Evolutionary conservation across 2,797 vertebrate genomes (phyloP).

Genomic region (Oophaga sylvatica): DNA sequence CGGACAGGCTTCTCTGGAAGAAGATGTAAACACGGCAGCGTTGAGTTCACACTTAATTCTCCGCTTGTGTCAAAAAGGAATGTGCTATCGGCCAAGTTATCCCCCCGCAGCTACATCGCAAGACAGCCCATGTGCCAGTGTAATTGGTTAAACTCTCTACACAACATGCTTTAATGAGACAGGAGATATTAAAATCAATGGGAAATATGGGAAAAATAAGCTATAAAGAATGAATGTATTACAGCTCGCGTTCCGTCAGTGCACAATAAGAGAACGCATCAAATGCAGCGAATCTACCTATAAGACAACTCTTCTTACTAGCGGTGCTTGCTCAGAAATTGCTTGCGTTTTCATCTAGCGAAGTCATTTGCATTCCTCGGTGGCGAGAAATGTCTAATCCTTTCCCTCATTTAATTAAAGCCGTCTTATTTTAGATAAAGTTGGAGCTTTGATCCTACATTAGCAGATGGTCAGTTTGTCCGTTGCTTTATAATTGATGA

Average conservation of each 20-base stretch:
- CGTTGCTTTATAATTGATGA: conserved; percentile 19
- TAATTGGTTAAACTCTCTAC: conserved; percentile 3
- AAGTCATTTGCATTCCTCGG: conserved; percentile 43
- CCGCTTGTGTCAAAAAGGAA: conserved; percentile 16
- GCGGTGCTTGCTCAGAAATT: conserved; percentile 11
- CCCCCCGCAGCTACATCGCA: conserved; percentile 13
- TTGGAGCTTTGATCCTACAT: conserved; percentile 28
- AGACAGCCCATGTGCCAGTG: not conserved
- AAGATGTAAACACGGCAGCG: conserved; percentile 39
- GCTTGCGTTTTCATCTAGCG: not conserved
- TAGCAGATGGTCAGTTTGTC: conserved; percentile 23
- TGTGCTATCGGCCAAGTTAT: not conserved
- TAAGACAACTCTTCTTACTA: conserved; percentile 20
- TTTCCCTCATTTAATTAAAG: conserved; percentile 54
- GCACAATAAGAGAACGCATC: not conserved
- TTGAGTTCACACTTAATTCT: conserved; percentile 18
- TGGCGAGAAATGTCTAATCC: conserved; percentile 34
- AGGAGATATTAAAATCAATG: not conserved
- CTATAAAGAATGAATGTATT: not conserved
- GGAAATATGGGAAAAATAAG: conserved; percentile 4
- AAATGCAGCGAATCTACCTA: conserved; percentile 11
- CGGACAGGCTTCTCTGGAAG: conserved; percentile 54
- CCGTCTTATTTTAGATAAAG: conserved; percentile 37
- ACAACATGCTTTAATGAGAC: conserved; percentile 10
- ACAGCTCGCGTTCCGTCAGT: conserved; percentile 49